Conservation (phyloP, 2,888 invertebrate genomes). For the Zootermopsis nevadensis region DNA sequence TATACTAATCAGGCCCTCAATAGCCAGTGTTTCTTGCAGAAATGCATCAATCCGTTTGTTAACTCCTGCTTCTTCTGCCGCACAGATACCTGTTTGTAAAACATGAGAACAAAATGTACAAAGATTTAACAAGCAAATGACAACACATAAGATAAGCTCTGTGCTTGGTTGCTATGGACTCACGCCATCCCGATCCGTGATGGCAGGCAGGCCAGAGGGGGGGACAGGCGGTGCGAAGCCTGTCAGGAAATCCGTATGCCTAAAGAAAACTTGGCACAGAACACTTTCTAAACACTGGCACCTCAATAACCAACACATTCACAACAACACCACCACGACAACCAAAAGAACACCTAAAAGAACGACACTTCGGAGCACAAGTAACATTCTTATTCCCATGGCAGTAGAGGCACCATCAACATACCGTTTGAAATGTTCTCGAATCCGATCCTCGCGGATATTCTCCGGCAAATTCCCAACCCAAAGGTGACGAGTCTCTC, state of each 20-base stretch:
- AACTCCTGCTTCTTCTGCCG: not conserved
- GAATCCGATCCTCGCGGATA: slow-evolving; percentile 96
- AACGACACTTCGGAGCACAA: slow-evolving; percentile 42
- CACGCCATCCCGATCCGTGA: slow-evolving; percentile 48
- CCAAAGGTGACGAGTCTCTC: slow-evolving; percentile 99
- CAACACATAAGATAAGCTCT: not conserved
- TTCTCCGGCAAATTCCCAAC: slow-evolving; percentile 99
- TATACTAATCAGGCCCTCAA: not conserved
- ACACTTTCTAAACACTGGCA: slow-evolving; percentile 50
- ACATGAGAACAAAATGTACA: not conserved
- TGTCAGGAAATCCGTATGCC: slow-evolving; percentile 36
- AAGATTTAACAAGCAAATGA: not conserved
- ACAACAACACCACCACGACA: slow-evolving; percentile 47
- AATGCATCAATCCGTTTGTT: not conserved
- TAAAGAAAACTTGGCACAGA: slow-evolving; percentile 47
- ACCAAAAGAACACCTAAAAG: slow-evolving; percentile 46
- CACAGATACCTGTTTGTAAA: not conserved
- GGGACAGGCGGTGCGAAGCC: not conserved
- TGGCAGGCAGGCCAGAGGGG: slow-evolving; percentile 6
- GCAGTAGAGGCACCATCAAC: slow-evolving; percentile 55
- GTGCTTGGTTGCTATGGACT: slow-evolving; percentile 48
- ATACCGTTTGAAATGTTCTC: slow-evolving; percentile 98
- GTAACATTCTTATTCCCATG: slow-evolving; percentile 23
- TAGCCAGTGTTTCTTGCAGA: not conserved
- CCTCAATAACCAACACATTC: slow-evolving; percentile 46